A percentile compares a stretch with the other conserved stretches of the same genome.
Conservation (phyloP, 1,140 invertebrate species). For the Leptinotarsa defecta region DNA sequence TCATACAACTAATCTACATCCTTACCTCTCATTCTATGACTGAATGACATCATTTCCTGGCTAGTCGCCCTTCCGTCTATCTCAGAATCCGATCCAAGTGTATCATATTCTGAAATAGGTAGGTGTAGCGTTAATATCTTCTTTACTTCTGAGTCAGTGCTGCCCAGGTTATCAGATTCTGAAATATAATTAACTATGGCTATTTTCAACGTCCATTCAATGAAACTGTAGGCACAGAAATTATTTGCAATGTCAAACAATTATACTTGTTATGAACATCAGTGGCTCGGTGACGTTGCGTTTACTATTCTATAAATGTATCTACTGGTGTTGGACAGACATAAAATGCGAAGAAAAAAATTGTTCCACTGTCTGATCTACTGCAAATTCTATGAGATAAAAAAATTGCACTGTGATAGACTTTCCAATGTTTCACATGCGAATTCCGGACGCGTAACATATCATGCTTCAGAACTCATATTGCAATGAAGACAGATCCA, state of each 20-base stretch:
- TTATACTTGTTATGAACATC: constrained; percentile 38
- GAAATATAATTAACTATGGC: constrained; percentile 58
- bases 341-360: no score
- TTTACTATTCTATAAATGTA: no score
- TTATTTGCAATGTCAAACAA: neutral
- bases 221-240: neutral
- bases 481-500: no score
- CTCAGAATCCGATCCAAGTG: constrained; percentile 75
- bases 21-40: constrained; percentile 63
- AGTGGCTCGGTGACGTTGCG: constrained; percentile 36
- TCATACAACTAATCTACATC: constrained; percentile 6
- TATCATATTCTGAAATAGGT: constrained; percentile 86
- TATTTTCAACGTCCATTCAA: neutral
- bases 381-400: no score
- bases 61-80: constrained; percentile 63
- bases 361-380: no score
- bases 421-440: no score
- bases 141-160: constrained; percentile 85
- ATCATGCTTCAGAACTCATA: no score
- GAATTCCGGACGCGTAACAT: no score
- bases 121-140: constrained; percentile 86
- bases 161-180: constrained; percentile 85
- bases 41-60: constrained; percentile 64
- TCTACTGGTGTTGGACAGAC: no score
- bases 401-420: no score